Evolutionary conservation across 2,113 vertebrate genomes (phyloP), one percentile per base, ranked within the genome.

Genomic region (Corythaeola cristata): DNA sequence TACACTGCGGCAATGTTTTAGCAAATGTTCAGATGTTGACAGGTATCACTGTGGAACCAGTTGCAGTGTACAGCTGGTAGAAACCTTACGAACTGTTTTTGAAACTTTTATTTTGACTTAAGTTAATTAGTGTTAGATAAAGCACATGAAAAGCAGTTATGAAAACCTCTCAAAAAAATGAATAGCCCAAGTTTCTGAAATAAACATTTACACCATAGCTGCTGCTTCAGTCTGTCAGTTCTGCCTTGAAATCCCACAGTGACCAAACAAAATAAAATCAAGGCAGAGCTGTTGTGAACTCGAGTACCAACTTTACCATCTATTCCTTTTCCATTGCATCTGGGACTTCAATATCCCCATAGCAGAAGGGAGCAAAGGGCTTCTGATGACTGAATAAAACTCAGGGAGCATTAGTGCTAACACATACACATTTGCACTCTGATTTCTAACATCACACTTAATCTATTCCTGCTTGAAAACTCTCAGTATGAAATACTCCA

Each of bases 341-440:
- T 90, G 72, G 23, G 50, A 85, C 33, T 74, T 86, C 76, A 74
- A 53, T 74, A 53, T 71, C 11, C 21, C 58, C 60, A 49, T 13
- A 75, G 89, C 49, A 75, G 53, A 95, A 79, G 49, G 64, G 66
- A 94, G 87, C 56, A 95, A 59, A 94, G 62, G 80, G 76, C 22
- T 81, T 19, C 86, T 49, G 41, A 58, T 24, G 58, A 53, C 86
- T 50, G 79, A 85, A 9, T 72, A 27, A 62, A 91, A n/a, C 41
- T 73, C 62, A 44, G 2, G 2, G 30, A 91, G 32, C 53, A 44
- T 93, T 89, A 82, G 13, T 15, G 69, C 22, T 49, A 76, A 76
- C 89, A 91, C 80, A 85, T 27, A 59, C 15, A 62, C 87, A 95
- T 95, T 95, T 91, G 53, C 76, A 90, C 83, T 91, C 72, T 5